Evolutionary conservation across 37 sponge, comb jelly and placozoan genomes (phyloP).

Genomic region (Oscarella lobularis): DNA sequence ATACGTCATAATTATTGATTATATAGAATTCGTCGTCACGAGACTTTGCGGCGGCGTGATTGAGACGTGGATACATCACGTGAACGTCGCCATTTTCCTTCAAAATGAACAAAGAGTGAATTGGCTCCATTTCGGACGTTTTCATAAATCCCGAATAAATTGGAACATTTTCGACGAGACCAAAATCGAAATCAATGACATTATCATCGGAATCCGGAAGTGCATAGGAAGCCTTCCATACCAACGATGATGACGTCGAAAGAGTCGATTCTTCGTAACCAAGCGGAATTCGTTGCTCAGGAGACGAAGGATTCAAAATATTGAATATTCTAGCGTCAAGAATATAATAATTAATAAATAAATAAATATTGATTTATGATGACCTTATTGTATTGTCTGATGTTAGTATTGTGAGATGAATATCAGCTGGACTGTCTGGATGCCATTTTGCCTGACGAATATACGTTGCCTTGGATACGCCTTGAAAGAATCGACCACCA

Average conservation of each 20-base stretch:
- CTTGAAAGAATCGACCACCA: background rate
- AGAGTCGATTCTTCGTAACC: background rate
- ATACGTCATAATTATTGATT: background rate
- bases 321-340: background rate
- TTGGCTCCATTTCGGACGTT: background rate
- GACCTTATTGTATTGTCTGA: background rate
- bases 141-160: background rate
- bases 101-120: background rate
- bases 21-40: no score
- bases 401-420: background rate
- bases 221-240: background rate
- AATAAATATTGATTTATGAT: background rate
- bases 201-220: background rate
- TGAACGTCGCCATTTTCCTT: constrained; percentile 1
- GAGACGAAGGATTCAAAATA: background rate
- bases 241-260: background rate
- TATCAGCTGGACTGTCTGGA: background rate
- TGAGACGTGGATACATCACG: background rate
- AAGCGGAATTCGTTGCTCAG: background rate
- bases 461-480: background rate
- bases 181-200: background rate
- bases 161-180: background rate
- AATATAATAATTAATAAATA: background rate
- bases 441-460: background rate
- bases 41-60: no score